phyloP scores from a whole-genome alignment of 2,888 invertebrate genomes.

The Loripinus fragilis region DNA sequence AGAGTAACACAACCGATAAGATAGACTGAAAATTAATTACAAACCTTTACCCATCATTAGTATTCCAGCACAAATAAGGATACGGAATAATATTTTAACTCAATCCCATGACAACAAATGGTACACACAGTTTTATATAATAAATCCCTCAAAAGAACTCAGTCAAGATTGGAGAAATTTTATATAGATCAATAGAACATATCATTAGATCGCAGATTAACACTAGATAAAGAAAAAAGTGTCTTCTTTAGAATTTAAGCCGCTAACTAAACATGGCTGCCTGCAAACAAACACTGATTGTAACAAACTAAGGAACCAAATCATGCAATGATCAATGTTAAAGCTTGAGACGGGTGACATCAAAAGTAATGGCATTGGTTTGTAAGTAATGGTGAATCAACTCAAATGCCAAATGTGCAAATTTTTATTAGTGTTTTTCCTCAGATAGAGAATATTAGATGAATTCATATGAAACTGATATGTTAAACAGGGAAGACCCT shows the following conservation, averaged over 20 bases:
- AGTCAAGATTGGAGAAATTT: not conserved
- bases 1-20: not conserved
- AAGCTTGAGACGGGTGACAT: too few species aligned
- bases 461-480: too few species aligned
- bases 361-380: too few species aligned
- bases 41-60: conserved; percentile 14
- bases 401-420: too few species aligned
- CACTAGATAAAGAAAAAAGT: not conserved
- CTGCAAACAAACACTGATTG: conserved; percentile 15
- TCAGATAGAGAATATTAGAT: too few species aligned
- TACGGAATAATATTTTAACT: too few species aligned
- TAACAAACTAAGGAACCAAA: conserved; percentile 14
- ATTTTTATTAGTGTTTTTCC: too few species aligned
- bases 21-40: not conserved
- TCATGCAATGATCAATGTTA: conserved; percentile 5
- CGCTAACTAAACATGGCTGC: conserved; percentile 9
- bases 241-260: not conserved
- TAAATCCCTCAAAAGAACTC: too few species aligned
- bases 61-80: not conserved
- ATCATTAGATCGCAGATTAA: not conserved
- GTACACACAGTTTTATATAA: too few species aligned
- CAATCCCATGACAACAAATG: too few species aligned
- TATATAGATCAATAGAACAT: not conserved
- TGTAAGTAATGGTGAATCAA: too few species aligned
- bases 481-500: too few species aligned